Percentiles rank a stretch among this genome's conserved stretches.
phyloP scores from a whole-genome alignment of 2,113 vertebrate genomes.

The Daubentonia madagascariensis region DNA sequence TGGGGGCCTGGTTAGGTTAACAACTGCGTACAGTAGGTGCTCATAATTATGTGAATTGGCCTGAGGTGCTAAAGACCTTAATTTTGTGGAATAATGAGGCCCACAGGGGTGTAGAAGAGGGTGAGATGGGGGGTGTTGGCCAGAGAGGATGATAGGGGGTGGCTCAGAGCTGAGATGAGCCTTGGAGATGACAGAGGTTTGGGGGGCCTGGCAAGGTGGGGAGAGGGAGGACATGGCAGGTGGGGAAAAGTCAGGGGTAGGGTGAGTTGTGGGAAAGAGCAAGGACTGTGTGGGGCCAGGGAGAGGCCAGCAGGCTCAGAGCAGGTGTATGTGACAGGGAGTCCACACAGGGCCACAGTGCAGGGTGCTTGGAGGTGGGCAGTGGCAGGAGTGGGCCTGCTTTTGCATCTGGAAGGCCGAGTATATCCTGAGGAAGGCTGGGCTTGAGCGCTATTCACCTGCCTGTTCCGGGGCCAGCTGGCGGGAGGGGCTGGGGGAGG shows the following conservation, averaged over 20 bases:
- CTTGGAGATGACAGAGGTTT: not conserved
- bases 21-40: not conserved
- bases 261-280: not conserved
- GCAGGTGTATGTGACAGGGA: not conserved
- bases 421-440: not conserved
- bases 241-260: not conserved
- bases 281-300: no score
- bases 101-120: not conserved
- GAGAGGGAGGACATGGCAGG: not conserved
- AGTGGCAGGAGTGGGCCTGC: not conserved
- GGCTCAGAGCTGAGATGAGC: not conserved
- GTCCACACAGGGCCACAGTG: not conserved
- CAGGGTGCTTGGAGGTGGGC: rapidly evolving
- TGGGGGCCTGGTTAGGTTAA: not conserved
- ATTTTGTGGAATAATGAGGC: not conserved
- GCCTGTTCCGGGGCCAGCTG: not conserved
- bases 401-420: not conserved
- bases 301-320: not conserved
- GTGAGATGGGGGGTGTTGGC: not conserved
- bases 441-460: not conserved
- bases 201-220: no score
- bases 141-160: not conserved
- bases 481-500: not conserved
- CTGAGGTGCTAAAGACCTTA: not conserved
- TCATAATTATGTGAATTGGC: not conserved